Base-by-base conservation (phyloP, 2,888 invertebrate genomes). In the Cheiracanthium punctorium region DNA sequence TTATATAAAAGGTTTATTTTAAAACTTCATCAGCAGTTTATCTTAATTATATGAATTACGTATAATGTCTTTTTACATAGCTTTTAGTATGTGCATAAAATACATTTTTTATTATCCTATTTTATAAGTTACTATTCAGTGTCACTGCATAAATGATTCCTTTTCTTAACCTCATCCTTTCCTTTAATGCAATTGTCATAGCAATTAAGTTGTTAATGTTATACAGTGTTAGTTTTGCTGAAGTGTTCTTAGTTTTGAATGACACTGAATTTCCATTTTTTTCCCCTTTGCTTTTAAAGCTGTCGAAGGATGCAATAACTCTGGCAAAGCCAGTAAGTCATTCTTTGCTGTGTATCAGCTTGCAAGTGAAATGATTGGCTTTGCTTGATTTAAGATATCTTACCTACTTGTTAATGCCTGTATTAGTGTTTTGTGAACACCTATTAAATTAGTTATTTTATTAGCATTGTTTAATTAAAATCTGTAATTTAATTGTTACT, bases 291-390 rank as follows among this genome's bases (percentile, higher is more conserved):
- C 75, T 82, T 30, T 70, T 80, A 48, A 77, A 85, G 85, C 85
- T 85, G 79, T 79, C 85, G 79, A 85, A 70, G 85, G 85, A 80
- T 58, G 52, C 30, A 70, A 85, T 80, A 85, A 85, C 73, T 82
- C 77, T 77, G 43, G 77, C 72, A 80, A 80, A 80, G 80, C 70
- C 74, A 65, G 85, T 85, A 85, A 85, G 85, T 85, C 17, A 74
- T 29, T 74, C 41, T 80, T 80, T 79, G 85, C 85, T 85, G 80
- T 70, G 10, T 74, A 58, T 80, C 80, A 85, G 85, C 85, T 74
- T 69, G 52, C 64, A 67, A 73, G 14, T 41, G 32, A 43, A 72
- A 58, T 37, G 69, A 43, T 79, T 80, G 84, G 84, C 84, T 85
- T 85, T 85, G 77, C 84, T 85, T 79, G 65, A 37, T 71, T 17